Percentiles rank a stretch among this genome's conserved stretches.
Conservation (phyloP, 2,113 vertebrate species). For the Andinoacara biseriatus region DNA sequence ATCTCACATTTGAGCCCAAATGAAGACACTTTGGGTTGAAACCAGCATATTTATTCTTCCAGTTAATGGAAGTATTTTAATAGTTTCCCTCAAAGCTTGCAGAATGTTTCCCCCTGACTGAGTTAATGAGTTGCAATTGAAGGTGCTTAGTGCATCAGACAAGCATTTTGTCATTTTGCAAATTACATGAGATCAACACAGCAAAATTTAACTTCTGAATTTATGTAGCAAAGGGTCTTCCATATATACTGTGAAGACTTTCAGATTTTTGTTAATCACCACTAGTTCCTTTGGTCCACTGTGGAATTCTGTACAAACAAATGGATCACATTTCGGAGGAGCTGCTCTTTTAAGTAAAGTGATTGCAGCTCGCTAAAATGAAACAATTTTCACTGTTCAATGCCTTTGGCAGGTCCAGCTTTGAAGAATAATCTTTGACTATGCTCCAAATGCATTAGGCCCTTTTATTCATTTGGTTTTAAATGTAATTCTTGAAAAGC, state of each 20-base stretch:
- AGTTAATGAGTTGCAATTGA: constrained; percentile 71
- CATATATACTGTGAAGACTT: constrained; percentile 33
- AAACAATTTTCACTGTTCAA: constrained; percentile 35
- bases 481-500: constrained; percentile 50
- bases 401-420: constrained; percentile 47
- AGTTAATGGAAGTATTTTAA: constrained; percentile 78
- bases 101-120: constrained; percentile 65
- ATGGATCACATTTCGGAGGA: constrained; percentile 21
- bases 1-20: constrained; percentile 94
- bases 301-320: constrained; percentile 22
- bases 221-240: constrained; percentile 37
- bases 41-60: constrained; percentile 82
- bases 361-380: constrained; percentile 36
- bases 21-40: constrained; percentile 88
- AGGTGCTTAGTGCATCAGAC: constrained; percentile 55
- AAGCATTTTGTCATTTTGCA: constrained; percentile 61
- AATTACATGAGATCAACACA: constrained; percentile 63
- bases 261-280: constrained; percentile 32
- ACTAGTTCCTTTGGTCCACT: constrained; percentile 13
- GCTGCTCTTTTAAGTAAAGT: constrained; percentile 38
- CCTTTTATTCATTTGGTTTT: constrained; percentile 40
- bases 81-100: constrained; percentile 58
- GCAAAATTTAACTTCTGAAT: constrained; percentile 48
- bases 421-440: constrained; percentile 44
- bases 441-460: constrained; percentile 14